Conservation (phyloP, 2,113 vertebrate species). For the Upupa epops region DNA sequence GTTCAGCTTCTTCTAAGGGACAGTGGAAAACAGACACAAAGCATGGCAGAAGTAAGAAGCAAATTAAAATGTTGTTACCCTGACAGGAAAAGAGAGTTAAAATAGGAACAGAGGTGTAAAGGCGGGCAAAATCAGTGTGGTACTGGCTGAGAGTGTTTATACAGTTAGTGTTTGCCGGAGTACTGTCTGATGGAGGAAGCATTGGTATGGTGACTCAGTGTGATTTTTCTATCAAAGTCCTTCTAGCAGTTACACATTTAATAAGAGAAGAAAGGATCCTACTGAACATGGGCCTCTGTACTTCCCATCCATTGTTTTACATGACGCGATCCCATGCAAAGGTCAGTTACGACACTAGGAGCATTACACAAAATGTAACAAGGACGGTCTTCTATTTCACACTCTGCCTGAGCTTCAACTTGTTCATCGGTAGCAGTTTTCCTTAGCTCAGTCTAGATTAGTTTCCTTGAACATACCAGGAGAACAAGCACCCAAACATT, state of each 20-base stretch:
- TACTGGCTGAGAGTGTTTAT: not conserved
- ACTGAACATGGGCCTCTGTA: not conserved
- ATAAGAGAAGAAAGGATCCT: not conserved
- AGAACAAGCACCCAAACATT: not conserved
- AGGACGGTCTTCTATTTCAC: not conserved
- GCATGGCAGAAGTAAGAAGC: not conserved
- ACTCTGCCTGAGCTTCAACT: not conserved
- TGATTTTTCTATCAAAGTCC: not conserved
- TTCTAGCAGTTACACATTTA: not conserved
- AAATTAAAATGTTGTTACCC: not conserved
- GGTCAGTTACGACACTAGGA: not conserved
- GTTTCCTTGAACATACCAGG: not conserved
- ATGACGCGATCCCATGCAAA: not conserved
- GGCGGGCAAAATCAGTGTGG: not conserved
- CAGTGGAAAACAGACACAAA: rapidly evolving
- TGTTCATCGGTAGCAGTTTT: not conserved
- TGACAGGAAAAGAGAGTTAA: not conserved
- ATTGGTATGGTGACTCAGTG: not conserved
- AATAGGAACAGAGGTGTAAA: not conserved
- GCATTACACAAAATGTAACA: not conserved
- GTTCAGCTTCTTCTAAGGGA: not conserved
- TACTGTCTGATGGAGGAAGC: not conserved
- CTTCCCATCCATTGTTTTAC: not conserved
- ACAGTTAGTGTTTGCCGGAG: not conserved
- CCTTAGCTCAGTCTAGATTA: not conserved